These are phyloP conservation scores for Mionectes olivaceus DNA, from an alignment of 2,797 vertebrate species.

Conservation along the genomic window DNA sequence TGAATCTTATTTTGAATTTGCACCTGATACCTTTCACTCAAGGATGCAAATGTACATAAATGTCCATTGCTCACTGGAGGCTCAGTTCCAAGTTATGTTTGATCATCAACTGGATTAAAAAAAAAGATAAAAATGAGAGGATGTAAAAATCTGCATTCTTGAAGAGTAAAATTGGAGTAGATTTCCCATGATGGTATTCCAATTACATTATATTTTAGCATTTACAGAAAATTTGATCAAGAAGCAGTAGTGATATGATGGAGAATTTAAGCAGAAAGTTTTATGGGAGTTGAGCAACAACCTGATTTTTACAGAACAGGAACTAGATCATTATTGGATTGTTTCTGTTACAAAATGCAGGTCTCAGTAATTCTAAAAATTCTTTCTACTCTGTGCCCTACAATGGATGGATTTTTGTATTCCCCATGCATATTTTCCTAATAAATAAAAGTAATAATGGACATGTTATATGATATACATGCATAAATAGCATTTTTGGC, in stretches of 20 bases:
- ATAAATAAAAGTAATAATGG: not conserved
- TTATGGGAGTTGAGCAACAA: not conserved
- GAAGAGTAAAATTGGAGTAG: not conserved
- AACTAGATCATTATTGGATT: not conserved
- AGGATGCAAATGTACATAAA: not conserved
- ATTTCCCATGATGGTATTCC: not conserved
- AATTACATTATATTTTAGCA: not conserved
- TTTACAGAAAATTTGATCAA: not conserved
- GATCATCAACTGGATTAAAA: not conserved
- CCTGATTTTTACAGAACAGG: not conserved
- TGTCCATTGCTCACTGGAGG: not conserved
- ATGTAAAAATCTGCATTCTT: not conserved
- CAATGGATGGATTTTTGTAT: not conserved
- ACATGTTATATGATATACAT: fast-evolving
- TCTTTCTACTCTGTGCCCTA: not conserved
- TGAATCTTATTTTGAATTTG: not conserved
- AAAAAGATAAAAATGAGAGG: not conserved
- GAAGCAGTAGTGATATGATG: not conserved
- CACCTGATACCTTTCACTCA: not conserved
- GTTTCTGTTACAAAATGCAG: not conserved
- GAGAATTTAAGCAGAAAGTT: not conserved
- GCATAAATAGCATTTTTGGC: not conserved
- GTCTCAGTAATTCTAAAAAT: not conserved
- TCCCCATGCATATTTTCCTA: not conserved
- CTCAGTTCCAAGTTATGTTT: not conserved